Percentiles rank a stretch among this genome's conserved stretches.
These are phyloP conservation scores for Euphonia xanthogaster DNA, from an alignment of 2,797 vertebrate species.

Conservation along the genomic window DNA sequence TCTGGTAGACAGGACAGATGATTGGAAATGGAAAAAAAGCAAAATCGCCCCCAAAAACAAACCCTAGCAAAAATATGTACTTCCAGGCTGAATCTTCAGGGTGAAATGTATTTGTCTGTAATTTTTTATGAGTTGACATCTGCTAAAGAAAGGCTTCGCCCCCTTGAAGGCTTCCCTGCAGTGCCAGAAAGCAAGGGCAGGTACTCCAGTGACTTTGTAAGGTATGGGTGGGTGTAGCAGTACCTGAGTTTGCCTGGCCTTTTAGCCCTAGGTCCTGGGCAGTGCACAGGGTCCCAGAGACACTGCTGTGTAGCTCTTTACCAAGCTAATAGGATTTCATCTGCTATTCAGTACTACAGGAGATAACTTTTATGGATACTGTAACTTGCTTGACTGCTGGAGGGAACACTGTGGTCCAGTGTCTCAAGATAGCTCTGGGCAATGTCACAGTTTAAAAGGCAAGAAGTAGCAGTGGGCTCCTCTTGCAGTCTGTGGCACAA, in stretches of 20 bases:
- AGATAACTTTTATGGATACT: neutral
- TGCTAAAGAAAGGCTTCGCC: neutral
- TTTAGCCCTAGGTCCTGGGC: neutral
- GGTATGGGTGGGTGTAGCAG: neutral
- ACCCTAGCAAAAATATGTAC: neutral
- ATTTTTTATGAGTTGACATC: neutral
- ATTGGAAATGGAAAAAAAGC: neutral
- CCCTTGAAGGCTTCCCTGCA: neutral
- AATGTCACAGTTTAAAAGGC: neutral
- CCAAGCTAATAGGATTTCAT: rapidly evolving
- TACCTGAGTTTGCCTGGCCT: neutral
- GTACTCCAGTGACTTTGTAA: neutral
- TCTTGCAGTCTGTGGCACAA: neutral
- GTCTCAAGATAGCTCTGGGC: neutral
- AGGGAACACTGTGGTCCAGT: neutral
- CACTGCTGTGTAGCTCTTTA: neutral
- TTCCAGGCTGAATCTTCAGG: neutral
- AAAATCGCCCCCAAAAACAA: neutral
- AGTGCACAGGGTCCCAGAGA: neutral
- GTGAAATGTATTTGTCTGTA: neutral
- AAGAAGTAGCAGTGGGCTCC: neutral
- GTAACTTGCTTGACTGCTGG: neutral
- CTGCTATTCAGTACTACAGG: neutral
- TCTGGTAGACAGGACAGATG: neutral
- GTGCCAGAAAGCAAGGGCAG: neutral